phyloP scores from a whole-genome alignment of 2,113 vertebrate species.

The Noctilio leporinus region DNA sequence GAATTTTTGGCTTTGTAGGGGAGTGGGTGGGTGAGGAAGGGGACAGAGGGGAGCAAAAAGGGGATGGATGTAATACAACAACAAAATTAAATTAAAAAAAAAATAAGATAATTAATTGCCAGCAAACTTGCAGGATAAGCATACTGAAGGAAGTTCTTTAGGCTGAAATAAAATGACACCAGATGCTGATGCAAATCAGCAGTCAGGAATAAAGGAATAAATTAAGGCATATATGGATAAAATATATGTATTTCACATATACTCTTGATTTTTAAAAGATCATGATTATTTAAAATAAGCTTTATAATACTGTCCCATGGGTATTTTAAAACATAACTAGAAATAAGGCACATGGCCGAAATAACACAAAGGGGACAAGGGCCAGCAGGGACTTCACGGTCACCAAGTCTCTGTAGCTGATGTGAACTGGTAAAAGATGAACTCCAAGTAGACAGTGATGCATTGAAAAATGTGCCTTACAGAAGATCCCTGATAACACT shows the following conservation, averaged over 20 bases:
- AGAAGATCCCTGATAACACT: background rate
- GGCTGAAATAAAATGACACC: background rate
- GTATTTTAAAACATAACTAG: background rate
- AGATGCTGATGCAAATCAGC: background rate
- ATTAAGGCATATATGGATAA: background rate
- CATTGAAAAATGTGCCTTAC: background rate
- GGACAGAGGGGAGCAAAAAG: no score
- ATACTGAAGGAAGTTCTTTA: background rate
- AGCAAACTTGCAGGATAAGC: background rate
- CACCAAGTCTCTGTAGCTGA: background rate
- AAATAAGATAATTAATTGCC: background rate
- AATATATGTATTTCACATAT: background rate
- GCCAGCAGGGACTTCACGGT: background rate
- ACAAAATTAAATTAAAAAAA: no score
- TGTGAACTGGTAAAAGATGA: background rate
- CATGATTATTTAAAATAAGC: background rate
- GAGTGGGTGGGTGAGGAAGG: no score
- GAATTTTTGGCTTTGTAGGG: no score
- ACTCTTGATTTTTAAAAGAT: background rate
- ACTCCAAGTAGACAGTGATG: background rate
- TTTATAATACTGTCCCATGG: no score
- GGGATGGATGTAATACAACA: no score
- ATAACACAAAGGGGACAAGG: background rate
- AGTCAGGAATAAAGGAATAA: background rate
- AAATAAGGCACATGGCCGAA: background rate